Percentiles rank a stretch among this genome's conserved stretches.
Conservation (phyloP, 2,888 invertebrate species). For the Pandemis corylana region DNA sequence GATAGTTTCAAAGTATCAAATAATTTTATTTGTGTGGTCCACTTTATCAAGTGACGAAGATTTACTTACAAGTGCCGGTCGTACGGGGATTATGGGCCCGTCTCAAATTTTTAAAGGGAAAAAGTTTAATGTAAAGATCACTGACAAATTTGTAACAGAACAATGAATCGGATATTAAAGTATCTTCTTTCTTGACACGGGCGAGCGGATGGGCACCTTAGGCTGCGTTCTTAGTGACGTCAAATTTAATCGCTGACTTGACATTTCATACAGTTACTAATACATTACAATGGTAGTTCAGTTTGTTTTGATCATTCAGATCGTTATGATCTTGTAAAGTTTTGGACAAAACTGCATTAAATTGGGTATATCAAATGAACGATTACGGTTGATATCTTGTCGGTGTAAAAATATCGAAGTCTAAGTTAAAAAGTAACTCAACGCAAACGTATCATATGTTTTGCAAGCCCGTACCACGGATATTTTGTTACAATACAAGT, state of each 20-base stretch:
- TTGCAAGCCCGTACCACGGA: background rate
- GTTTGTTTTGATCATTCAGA: too few relatives aligned
- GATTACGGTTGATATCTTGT: background rate
- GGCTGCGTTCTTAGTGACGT: conserved; percentile 58
- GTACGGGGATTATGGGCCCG: conserved; percentile 78
- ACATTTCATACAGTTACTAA: background rate
- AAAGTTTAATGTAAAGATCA: conserved; percentile 84
- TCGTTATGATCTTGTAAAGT: too few relatives aligned
- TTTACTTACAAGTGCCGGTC: conserved; percentile 73
- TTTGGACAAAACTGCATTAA: too few relatives aligned
- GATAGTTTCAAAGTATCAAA: conserved; percentile 51
- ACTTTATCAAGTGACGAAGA: conserved; percentile 69
- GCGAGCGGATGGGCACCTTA: conserved; percentile 74
- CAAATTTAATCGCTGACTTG: conserved; percentile 26
- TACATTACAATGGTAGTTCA: background rate
- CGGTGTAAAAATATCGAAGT: background rate
- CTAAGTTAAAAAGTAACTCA: background rate
- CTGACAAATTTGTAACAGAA: conserved; percentile 85
- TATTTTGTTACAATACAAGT: conserved; percentile 1
- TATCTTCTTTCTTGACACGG: conserved; percentile 83
- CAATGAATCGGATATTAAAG: conserved; percentile 84
- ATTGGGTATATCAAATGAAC: too few relatives aligned
- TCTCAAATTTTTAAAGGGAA: conserved; percentile 80
- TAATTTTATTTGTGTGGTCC: conserved; percentile 79
- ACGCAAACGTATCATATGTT: background rate